Base-by-base conservation (phyloP, 2,113 vertebrate genomes). In the Siniperca knerii region DNA sequence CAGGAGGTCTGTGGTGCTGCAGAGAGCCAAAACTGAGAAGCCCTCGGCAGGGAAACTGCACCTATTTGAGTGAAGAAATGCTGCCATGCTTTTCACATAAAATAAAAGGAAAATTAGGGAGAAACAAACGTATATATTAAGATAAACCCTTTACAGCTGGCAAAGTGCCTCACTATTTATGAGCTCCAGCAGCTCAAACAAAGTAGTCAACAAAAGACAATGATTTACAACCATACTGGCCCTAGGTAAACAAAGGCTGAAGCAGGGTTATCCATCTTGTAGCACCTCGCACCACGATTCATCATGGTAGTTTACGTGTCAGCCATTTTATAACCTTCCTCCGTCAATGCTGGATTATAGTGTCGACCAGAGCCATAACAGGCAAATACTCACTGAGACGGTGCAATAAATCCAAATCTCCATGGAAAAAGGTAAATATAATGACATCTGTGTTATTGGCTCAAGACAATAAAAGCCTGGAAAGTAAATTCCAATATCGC, bases 291-390 rank as follows among this genome's bases (percentile, higher is more conserved):
- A 1, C 75, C 52, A 7, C 64, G n/a, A 86, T 90, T 86, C 72
- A 87, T 92, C 81, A 48, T 33, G 75, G 81, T 76, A 77, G 74
- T 90, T 89, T 88, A 89, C 81, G 87, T 76, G 87, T 89, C 89
- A 83, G 64, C 35, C 0, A 6, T 85, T 90, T 86, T 88, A 91
- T 75, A 21, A 42, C 72, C 40, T 77, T 61, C 55, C 70, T 67
- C 75, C 1, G 21, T 75, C 68, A 11, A 64, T 71, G 66, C 66
- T 46, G 40, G 86, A 87, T 90, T 82, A 84, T 54, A 42, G 25
- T 73, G 73, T 83, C 71, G 72, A 83, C 87, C 42, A 8, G 46
- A 79, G 85, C 35, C 52, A 54, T 42, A 79, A 73, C 80, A 64
- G 46, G 18, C 64, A 65, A 81, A 76, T 42, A 64, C 58, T 87